Base-by-base conservation (phyloP, 1,140 invertebrate genomes). In the Asobara japonica region DNA sequence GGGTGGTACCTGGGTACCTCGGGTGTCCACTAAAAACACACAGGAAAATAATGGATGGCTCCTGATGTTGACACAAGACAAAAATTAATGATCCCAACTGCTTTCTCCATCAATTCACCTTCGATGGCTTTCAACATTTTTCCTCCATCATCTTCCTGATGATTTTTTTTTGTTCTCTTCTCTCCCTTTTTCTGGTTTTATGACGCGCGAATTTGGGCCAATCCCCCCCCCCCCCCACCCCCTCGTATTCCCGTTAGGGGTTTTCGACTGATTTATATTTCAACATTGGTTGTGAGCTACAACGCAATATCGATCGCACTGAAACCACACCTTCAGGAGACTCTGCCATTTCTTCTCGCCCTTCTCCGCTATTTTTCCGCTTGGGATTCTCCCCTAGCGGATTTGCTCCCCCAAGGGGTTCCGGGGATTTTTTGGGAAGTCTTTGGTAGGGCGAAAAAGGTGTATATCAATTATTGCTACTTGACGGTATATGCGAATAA, bases 311-410 rank as follows among this genome's bases (percentile, higher is more conserved):
- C 69, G 69, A 71, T 65, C 69, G 20, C 1, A 27, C 60, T 51
- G 64, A 71, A 71, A 71, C 69, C 69, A 62, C 61, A 71, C 69
- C 69, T 71, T 41, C 38, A 38, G 41, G 25, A 71, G 29, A 1
- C 27, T 6, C 41, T 29, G 69, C 38, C 69, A 64, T 77, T n/a
- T 80, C 74, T 69, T 72, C 74, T 74, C 67, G 51, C 56, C 66
- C 48, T 72, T 65, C 45, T 36, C n/a, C 31, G n/a, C n/a, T n/a
- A n/a, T n/a, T n/a, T n/a, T n/a, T n/a, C n/a, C n/a, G n/a, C n/a
- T n/a, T n/a, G n/a, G n/a, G n/a, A n/a, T n/a, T n/a, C n/a, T n/a
- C n/a, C n/a, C n/a, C n/a, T n/a, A n/a, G n/a, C n/a, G n/a, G n/a
- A n/a, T n/a, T n/a, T n/a, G n/a, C n/a, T n/a, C n/a, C n/a, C n/a